phyloP scores from a whole-genome alignment of 1,140 invertebrate genomes.

The Zaprionus camerounensis region DNA sequence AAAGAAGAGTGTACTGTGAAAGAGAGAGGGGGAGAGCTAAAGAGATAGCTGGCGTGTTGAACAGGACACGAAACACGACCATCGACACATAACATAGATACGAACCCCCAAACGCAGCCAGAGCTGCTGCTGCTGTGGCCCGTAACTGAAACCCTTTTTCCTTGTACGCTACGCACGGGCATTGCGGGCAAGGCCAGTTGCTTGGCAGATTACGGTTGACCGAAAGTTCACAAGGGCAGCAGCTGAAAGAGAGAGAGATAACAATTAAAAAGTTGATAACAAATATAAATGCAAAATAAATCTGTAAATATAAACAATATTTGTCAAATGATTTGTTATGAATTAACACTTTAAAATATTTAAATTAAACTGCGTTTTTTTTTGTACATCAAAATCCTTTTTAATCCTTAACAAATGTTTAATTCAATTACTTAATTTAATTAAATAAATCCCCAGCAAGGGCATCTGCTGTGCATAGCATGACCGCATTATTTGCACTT shows the following conservation, averaged over 20 bases:
- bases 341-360: neutral
- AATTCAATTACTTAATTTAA: conserved; percentile 7
- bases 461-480: conserved; percentile 20
- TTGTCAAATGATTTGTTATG: neutral
- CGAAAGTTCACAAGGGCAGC: neutral
- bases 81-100: conserved; percentile 9
- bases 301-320: neutral
- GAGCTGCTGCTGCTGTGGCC: neutral
- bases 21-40: neutral
- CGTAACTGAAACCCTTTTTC: conserved; percentile 39
- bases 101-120: neutral
- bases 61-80: conserved; percentile 16
- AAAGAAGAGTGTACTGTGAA: neutral
- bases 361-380: neutral
- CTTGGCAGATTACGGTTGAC: neutral
- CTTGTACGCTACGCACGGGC: neutral
- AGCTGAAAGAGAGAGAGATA: neutral
- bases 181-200: neutral
- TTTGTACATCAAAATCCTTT: neutral
- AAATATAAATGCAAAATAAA: neutral
- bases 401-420: neutral
- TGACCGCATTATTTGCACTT: conserved; percentile 7
- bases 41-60: conserved; percentile 36
- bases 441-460: neutral
- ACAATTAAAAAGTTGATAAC: neutral